Percentiles rank a stretch among this genome's conserved stretches.
phyloP scores from a whole-genome alignment of 1,140 invertebrate species.

The Steinernema feltiae region DNA sequence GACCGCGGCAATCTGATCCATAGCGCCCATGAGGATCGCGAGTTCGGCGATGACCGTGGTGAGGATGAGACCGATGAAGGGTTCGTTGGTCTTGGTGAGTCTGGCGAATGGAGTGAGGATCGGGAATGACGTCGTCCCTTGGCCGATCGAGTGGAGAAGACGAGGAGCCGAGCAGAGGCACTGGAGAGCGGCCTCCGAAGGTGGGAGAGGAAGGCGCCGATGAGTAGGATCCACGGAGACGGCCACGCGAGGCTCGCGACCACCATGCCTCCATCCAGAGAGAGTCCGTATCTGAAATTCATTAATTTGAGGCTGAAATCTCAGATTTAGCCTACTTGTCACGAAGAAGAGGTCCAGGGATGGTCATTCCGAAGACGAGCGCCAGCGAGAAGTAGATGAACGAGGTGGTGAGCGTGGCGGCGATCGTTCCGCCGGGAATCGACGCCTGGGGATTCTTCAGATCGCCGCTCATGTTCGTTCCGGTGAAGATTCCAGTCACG shows the following conservation, averaged over 20 bases:
- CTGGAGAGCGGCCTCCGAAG: conserved; percentile 89
- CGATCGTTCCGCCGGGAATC: conserved; percentile 93
- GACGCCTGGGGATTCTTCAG: conserved; percentile 94
- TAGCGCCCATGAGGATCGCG: conserved; percentile 55
- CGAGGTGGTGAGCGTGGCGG: conserved; percentile 92
- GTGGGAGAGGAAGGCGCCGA: conserved; percentile 96
- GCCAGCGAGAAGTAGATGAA: conserved; percentile 68
- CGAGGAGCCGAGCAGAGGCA: conserved; percentile 70
- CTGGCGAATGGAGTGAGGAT: conserved; percentile 82
- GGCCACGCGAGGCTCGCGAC: conserved; percentile 55
- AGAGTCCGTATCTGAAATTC: conserved; percentile 43
- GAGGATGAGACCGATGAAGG: conserved; percentile 76
- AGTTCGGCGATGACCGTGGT: conserved; percentile 73
- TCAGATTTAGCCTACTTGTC: conserved; percentile 46
- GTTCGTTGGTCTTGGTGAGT: conserved; percentile 86
- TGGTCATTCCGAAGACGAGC: conserved; percentile 52
- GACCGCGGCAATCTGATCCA: conserved; percentile 55
- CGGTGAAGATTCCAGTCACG: conserved; percentile 90
- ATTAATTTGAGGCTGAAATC: neutral
- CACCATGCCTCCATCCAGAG: conserved; percentile 52
- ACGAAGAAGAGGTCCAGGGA: conserved; percentile 43
- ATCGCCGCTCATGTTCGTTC: conserved; percentile 66
- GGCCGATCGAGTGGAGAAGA: conserved; percentile 64
- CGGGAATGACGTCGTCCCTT: conserved; percentile 70
- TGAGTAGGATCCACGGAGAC: conserved; percentile 90